These are phyloP conservation scores for Rallus crepitans DNA, from an alignment of 2,797 vertebrate species.

Conservation along the genomic window DNA sequence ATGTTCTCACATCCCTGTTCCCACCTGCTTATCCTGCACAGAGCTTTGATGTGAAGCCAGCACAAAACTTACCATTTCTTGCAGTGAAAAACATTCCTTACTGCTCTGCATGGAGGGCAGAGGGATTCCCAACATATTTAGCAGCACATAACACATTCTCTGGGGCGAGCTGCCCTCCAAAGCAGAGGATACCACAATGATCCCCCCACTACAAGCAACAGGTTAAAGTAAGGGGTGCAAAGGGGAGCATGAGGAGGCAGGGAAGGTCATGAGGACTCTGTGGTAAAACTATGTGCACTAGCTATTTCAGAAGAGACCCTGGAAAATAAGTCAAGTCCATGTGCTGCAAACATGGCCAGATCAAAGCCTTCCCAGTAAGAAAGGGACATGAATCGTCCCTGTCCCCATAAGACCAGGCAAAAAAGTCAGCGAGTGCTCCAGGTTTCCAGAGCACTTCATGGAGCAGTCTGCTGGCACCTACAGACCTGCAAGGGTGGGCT, in stretches of 20 bases:
- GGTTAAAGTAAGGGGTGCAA: not conserved
- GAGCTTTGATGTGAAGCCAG: not conserved
- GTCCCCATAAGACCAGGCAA: accelerated
- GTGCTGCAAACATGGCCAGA: not conserved
- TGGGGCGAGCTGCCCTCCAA: not conserved
- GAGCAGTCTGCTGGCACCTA: not conserved
- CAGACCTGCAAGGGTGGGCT: accelerated
- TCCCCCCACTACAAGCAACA: not conserved
- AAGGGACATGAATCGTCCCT: accelerated
- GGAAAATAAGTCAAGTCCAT: accelerated
- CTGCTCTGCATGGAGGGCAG: not conserved
- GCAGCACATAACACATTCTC: accelerated
- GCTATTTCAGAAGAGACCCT: not conserved
- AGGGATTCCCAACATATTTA: not conserved
- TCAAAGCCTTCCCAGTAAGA: not conserved
- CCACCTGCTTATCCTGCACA: no score
- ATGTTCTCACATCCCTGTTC: not conserved
- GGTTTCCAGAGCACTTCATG: not conserved
- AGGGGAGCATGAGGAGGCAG: not conserved
- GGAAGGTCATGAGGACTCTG: not conserved
- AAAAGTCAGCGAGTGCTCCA: not conserved
- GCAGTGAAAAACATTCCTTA: not conserved
- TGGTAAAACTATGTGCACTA: not conserved
- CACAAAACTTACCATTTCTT: not conserved
- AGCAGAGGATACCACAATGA: accelerated